Evolutionary conservation across 2,888 invertebrate genomes (phyloP).

Genomic region (Tanytarsus gracilentus): DNA sequence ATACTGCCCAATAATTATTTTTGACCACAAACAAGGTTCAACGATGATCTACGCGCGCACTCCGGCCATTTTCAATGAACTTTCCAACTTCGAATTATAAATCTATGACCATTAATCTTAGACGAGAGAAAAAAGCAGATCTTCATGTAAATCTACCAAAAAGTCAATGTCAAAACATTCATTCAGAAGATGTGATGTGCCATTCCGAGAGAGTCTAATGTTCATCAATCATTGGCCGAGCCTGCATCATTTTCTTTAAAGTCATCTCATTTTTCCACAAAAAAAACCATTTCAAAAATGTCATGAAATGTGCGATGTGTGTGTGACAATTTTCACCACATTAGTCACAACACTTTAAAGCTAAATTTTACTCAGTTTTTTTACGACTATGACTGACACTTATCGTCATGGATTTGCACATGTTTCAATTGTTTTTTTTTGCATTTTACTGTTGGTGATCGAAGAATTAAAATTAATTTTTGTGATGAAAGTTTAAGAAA

Average conservation of each 20-base stretch:
- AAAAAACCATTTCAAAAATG: background rate
- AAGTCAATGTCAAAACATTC: constrained; percentile 10
- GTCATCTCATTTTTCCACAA: too few species aligned
- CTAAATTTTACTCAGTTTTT: background rate
- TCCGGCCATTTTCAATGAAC: constrained; percentile 2
- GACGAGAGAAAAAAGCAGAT: background rate
- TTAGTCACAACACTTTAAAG: constrained; percentile 25
- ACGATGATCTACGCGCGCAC: background rate
- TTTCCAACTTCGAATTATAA: background rate
- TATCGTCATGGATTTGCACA: background rate
- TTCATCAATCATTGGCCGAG: background rate
- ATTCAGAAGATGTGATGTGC: background rate
- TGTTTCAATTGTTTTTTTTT: background rate
- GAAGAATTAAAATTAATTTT: too few species aligned
- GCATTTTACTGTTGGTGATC: too few species aligned
- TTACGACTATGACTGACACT: background rate
- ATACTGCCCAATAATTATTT: constrained; percentile 17
- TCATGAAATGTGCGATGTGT: background rate
- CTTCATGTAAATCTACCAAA: too few species aligned
- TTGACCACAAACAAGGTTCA: constrained; percentile 17
- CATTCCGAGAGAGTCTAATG: background rate
- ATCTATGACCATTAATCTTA: background rate
- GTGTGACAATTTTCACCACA: constrained; percentile 26
- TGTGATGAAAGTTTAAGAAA: too few species aligned
- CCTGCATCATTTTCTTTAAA: background rate